Conservation (phyloP, 1,140 invertebrate species). For the Notospermus geniculatus region DNA sequence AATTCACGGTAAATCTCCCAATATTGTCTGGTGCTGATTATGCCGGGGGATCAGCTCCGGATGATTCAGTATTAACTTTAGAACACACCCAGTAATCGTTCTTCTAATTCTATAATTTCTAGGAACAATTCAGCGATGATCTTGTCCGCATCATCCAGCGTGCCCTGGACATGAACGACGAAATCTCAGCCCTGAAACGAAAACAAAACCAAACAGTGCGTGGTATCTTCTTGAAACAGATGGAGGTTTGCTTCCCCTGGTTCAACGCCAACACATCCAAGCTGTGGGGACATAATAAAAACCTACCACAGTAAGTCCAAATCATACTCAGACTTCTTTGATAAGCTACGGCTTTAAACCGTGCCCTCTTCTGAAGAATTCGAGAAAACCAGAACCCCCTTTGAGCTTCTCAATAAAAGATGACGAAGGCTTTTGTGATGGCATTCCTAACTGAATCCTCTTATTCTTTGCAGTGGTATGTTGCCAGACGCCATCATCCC, state of each 20-base stretch:
- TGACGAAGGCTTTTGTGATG: no score
- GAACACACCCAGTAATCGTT: not conserved
- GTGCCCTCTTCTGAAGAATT: no score
- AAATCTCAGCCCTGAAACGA: slow-evolving; percentile 23
- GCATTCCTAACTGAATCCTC: no score
- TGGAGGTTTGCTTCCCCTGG: slow-evolving; percentile 55
- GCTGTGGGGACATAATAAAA: slow-evolving; percentile 45
- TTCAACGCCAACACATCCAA: slow-evolving; percentile 49
- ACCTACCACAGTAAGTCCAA: slow-evolving; percentile 43
- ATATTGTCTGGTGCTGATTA: no score
- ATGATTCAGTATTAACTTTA: no score
- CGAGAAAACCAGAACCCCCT: no score
- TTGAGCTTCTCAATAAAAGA: no score
- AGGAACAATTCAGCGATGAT: slow-evolving; percentile 51
- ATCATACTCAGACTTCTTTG: no score
- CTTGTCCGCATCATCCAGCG: slow-evolving; percentile 48
- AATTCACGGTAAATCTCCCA: no score
- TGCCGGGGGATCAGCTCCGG: no score
- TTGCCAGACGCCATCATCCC: slow-evolving; percentile 52
- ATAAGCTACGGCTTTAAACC: no score
- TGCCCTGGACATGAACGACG: slow-evolving; percentile 28
- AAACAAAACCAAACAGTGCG: slow-evolving; percentile 41
- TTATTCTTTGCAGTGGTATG: slow-evolving; percentile 47
- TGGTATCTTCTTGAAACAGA: slow-evolving; percentile 51
- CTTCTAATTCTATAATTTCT: slow-evolving; percentile 15